Evolutionary conservation across 2,113 vertebrate genomes (phyloP).

Genomic region (Egretta garzetta): DNA sequence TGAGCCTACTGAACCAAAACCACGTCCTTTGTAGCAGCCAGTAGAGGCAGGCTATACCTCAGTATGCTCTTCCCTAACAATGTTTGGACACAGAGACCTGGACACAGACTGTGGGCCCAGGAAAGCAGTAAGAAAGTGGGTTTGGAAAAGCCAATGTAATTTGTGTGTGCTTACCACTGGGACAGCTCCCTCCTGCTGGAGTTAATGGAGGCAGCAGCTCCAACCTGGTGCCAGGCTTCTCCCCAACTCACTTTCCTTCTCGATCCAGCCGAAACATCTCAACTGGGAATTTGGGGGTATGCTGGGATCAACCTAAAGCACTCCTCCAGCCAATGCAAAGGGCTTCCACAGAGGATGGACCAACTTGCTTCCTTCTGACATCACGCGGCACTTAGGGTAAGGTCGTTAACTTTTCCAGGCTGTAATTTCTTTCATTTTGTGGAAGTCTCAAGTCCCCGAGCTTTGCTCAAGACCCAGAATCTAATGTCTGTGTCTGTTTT

Average conservation of each 20-base stretch:
- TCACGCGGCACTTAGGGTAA: not conserved
- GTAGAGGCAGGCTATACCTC: not conserved
- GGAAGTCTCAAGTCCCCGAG: constrained; percentile 37
- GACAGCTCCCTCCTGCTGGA: not conserved
- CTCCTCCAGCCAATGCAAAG: not conserved
- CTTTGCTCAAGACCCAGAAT: constrained; percentile 50
- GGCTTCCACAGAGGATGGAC: not conserved
- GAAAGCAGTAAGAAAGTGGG: not conserved
- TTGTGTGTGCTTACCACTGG: not conserved
- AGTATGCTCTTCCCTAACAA: not conserved
- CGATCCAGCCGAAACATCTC: not conserved
- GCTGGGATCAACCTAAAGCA: not conserved
- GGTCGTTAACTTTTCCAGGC: constrained; percentile 31
- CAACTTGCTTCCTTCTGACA: not conserved
- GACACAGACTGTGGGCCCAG: not conserved
- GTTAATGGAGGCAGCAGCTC: not conserved
- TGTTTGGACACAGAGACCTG: not conserved
- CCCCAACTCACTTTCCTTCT: not conserved
- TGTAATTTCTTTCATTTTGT: constrained; percentile 38
- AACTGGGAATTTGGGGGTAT: not conserved
- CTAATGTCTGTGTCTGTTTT: constrained; percentile 55
- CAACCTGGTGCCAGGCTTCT: not conserved
- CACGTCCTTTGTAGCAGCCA: accelerated
- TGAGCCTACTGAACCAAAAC: not conserved
- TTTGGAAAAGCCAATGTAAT: not conserved